Evolutionary conservation across 2,797 vertebrate genomes (phyloP).

Genomic region (Podargus strigoides): DNA sequence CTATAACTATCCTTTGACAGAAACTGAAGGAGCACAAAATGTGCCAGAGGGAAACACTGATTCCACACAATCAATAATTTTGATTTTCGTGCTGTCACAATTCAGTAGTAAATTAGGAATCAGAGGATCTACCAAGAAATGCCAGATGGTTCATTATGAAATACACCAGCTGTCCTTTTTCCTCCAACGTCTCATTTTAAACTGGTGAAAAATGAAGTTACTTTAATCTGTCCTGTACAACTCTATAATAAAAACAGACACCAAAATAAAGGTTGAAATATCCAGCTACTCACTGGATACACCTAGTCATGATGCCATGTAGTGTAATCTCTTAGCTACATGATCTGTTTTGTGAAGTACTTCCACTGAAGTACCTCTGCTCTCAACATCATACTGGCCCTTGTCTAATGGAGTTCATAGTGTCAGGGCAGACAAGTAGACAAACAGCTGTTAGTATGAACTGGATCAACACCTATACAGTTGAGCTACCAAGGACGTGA

Average conservation of each 20-base stretch:
- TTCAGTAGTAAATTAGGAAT: slow-evolving; percentile 58
- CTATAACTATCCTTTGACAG: background rate
- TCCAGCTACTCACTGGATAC: background rate
- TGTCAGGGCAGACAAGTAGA: background rate
- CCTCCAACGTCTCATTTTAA: background rate
- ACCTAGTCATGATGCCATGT: background rate
- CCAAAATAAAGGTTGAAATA: background rate
- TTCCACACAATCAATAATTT: slow-evolving; percentile 43
- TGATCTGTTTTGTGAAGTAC: too few relatives aligned
- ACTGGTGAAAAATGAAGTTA: slow-evolving; percentile 29
- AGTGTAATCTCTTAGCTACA: background rate
- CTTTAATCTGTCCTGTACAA: background rate
- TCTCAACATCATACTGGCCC: background rate
- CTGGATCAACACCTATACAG: background rate
- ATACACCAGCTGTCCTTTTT: slow-evolving; percentile 54
- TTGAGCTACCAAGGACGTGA: background rate
- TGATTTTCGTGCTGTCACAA: slow-evolving; percentile 52
- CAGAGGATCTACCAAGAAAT: slow-evolving; percentile 40
- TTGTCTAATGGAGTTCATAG: background rate
- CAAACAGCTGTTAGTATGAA: background rate
- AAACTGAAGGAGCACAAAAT: slow-evolving; percentile 4
- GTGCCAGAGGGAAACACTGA: slow-evolving; percentile 24
- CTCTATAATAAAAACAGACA: background rate
- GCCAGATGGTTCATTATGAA: slow-evolving; percentile 57
- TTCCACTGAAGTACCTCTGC: background rate